These are phyloP conservation scores for Aurelia sp. DNA, from an alignment of 30 jellyfish, hydroid and myxozoan genomes.

Conservation along the genomic window DNA sequence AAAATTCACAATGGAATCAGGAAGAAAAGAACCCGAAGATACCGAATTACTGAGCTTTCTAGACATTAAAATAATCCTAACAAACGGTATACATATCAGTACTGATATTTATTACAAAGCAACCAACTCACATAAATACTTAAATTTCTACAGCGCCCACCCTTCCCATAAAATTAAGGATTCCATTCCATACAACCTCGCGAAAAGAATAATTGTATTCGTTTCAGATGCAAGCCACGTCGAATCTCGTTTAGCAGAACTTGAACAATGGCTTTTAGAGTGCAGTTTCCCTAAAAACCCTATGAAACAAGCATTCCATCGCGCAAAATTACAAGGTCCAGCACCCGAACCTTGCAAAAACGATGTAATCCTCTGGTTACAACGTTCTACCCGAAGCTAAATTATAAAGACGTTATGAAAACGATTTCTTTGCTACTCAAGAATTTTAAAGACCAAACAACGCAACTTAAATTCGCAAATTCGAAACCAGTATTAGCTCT, in stretches of 20 bases:
- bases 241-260: background rate
- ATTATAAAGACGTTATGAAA: too few species aligned
- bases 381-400: too few species aligned
- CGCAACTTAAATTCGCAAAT: too few species aligned
- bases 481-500: too few species aligned
- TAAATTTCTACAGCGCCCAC: constrained; percentile 9
- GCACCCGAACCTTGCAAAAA: too few species aligned
- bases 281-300: too few species aligned
- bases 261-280: background rate
- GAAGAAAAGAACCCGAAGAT: background rate
- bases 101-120: constrained; percentile 3
- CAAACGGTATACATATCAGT: background rate
- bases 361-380: too few species aligned
- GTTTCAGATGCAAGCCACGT: constrained; percentile 1
- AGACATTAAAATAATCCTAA: background rate
- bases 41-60: background rate
- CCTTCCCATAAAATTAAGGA: constrained; percentile 3
- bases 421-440: too few species aligned
- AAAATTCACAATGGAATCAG: constrained; percentile 4
- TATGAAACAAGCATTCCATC: too few species aligned
- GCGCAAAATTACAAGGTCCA: too few species aligned
- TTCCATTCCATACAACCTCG: background rate
- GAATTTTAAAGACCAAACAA: too few species aligned
- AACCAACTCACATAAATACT: constrained; percentile 19
- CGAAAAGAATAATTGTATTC: constrained; percentile 8